Evolutionary conservation across 2,797 vertebrate genomes (phyloP), one percentile per base, ranked within the genome.

Genomic region (Mormyrops attenuatus): DNA sequence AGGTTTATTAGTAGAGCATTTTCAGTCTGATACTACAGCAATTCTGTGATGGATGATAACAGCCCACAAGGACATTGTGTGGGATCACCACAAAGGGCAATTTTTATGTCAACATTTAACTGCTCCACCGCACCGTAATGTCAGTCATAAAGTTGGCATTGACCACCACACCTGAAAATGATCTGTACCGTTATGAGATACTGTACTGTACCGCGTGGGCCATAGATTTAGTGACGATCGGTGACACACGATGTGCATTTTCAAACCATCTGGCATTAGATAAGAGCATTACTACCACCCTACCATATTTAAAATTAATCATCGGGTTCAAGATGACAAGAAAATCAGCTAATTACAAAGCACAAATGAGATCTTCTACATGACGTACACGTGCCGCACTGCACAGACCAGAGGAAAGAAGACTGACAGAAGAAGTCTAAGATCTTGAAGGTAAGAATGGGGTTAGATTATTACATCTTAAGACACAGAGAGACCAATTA

Each of bases 271-370:
- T 85, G 44, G 3, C 44, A 50, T 22, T 13, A 60, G 73, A 84
- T 20, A 89, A 86, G 44, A 47, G n/a, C 30, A 38, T 66, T 44
- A 47, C 22, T 86, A 50, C 8, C 20, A 52, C 9, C 17, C 55
- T 52, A 17, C 22, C 44, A 20, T 89, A 89, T 49, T 89, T 47
- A 57, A 80, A 89, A 89, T 89, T 49, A 15, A 66, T 86, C 88
- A 85, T 47, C 88, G 50, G 38, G 55, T 89, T 86, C 82, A 86
- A 50, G 57, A 20, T 53, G 49, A 66, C 88, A 53, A 86, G 26
- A 84, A 86, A 86, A 85, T 52, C 34, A 89, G 26, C 44, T 15
- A 89, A 86, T 86, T 50, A 86, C 82, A 50, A 17, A 11, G 55
- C 44, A 52, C 85, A 86, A 89, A 89, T 52, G 55, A 86, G 88